A percentile compares a stretch with the other conserved stretches of the same genome.
Conservation (phyloP, 2,888 invertebrate genomes). For the Polyploca ridens region DNA sequence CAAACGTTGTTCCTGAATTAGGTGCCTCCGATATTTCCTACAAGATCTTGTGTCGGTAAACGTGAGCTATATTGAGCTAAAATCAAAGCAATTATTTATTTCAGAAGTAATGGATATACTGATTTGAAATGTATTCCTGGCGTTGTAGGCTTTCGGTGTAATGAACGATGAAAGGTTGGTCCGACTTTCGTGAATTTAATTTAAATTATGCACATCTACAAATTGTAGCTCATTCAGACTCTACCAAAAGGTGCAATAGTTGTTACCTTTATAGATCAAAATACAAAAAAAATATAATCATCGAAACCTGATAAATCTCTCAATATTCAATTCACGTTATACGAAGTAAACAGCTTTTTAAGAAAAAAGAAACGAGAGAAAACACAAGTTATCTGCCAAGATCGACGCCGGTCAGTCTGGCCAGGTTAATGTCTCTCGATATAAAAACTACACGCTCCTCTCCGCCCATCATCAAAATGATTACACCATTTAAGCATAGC, state of each 20-base stretch:
- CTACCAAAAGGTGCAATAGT: too few relatives aligned
- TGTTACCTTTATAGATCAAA: too few relatives aligned
- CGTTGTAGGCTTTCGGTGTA: too few relatives aligned
- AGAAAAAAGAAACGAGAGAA: conserved; percentile 29
- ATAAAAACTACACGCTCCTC: conserved; percentile 40
- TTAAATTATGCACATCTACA: too few relatives aligned
- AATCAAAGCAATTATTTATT: conserved; percentile 6
- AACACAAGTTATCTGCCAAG: conserved; percentile 38
- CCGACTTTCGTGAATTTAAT: too few relatives aligned
- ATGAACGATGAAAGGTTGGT: too few relatives aligned
- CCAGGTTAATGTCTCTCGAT: conserved; percentile 39
- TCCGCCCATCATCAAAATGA: conserved; percentile 51
- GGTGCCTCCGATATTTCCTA: conserved; percentile 10
- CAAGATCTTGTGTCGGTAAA: conserved; percentile 7
- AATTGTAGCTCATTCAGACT: too few relatives aligned
- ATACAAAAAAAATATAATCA: neutral
- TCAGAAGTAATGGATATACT: neutral
- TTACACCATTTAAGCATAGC: conserved; percentile 48
- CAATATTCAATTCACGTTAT: conserved; percentile 1
- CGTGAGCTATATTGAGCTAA: neutral
- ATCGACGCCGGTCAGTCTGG: conserved; percentile 46
- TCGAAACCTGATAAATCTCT: neutral
- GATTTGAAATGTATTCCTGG: too few relatives aligned
- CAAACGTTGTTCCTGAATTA: conserved; percentile 13
- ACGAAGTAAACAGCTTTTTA: neutral